Percentiles rank a stretch among this genome's conserved stretches.
phyloP scores from a whole-genome alignment of 2,888 invertebrate species.

The Tridacna gigas region DNA sequence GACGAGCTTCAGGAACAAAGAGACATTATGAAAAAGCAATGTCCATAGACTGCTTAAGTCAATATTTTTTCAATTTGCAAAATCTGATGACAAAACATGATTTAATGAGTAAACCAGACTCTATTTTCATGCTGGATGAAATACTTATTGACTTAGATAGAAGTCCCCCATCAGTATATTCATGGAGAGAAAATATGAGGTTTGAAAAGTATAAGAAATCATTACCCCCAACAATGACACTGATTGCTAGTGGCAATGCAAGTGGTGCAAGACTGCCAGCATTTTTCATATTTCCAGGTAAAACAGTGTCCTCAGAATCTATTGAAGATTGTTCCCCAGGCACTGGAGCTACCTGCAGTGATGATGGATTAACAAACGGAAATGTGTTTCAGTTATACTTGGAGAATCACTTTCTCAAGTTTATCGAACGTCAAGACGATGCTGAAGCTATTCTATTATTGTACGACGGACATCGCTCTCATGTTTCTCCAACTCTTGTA shows the following conservation, averaged over 20 bases:
- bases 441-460: slow-evolving; percentile 56
- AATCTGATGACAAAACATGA: slow-evolving; percentile 53
- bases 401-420: slow-evolving; percentile 64
- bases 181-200: slow-evolving; percentile 58
- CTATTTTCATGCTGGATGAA: slow-evolving; percentile 62
- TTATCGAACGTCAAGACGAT: slow-evolving; percentile 57
- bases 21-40: slow-evolving; percentile 59
- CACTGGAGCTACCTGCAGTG: slow-evolving; percentile 64
- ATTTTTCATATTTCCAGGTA: slow-evolving; percentile 64
- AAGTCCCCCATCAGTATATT: slow-evolving; percentile 51
- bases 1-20: slow-evolving; percentile 49
- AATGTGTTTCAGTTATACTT: slow-evolving; percentile 63
- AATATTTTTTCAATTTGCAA: slow-evolving; percentile 54
- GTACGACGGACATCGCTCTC: slow-evolving; percentile 60
- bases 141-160: slow-evolving; percentile 55
- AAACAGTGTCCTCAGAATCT: slow-evolving; percentile 62
- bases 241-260: slow-evolving; percentile 63
- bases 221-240: slow-evolving; percentile 53
- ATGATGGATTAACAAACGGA: slow-evolving; percentile 61
- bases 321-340: slow-evolving; percentile 65
- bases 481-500: slow-evolving; percentile 57
- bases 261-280: slow-evolving; percentile 58
- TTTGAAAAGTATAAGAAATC: slow-evolving; percentile 58
- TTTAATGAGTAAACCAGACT: slow-evolving; percentile 56
- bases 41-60: slow-evolving; percentile 52